Evolutionary conservation across 1,140 invertebrate genomes (phyloP).

Genomic region (Zaprionus nigranus): DNA sequence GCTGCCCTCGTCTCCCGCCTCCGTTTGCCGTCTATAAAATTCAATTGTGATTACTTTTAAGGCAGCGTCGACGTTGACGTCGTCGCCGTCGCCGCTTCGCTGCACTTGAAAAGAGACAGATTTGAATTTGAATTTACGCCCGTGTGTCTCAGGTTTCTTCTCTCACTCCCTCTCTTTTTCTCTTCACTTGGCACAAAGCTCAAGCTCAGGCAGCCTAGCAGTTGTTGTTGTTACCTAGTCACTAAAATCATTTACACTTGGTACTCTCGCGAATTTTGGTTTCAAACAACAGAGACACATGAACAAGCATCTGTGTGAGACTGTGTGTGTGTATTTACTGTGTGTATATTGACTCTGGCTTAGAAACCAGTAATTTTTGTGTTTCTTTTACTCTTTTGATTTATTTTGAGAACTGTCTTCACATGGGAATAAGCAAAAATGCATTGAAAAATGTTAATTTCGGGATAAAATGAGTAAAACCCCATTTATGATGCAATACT

Average conservation of each 20-base stretch:
- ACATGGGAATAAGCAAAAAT: neutral
- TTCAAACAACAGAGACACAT: constrained; percentile 8
- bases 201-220: constrained; percentile 37
- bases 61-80: constrained; percentile 34
- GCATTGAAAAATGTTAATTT: neutral
- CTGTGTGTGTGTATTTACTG: constrained; percentile 11
- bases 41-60: constrained; percentile 72
- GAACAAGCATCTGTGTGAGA: neutral
- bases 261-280: constrained; percentile 35
- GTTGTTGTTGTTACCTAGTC: constrained; percentile 38
- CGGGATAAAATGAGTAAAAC: neutral
- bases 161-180: constrained; percentile 21
- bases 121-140: constrained; percentile 54
- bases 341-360: constrained; percentile 32
- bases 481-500: constrained; percentile 2
- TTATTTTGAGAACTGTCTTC: constrained; percentile 31
- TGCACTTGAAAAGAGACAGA: constrained; percentile 69
- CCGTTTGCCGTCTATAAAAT: constrained; percentile 49
- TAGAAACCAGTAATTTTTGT: constrained; percentile 39
- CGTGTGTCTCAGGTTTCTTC: constrained; percentile 17
- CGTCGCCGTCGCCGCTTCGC: constrained; percentile 47
- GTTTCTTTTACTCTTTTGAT: constrained; percentile 25
- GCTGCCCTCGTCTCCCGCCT: neutral
- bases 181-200: constrained; percentile 45
- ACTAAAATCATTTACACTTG: constrained; percentile 51